These are phyloP conservation scores for Spermophilus dauricus DNA, from an alignment of 2,113 vertebrate genomes.

Conservation along the genomic window DNA sequence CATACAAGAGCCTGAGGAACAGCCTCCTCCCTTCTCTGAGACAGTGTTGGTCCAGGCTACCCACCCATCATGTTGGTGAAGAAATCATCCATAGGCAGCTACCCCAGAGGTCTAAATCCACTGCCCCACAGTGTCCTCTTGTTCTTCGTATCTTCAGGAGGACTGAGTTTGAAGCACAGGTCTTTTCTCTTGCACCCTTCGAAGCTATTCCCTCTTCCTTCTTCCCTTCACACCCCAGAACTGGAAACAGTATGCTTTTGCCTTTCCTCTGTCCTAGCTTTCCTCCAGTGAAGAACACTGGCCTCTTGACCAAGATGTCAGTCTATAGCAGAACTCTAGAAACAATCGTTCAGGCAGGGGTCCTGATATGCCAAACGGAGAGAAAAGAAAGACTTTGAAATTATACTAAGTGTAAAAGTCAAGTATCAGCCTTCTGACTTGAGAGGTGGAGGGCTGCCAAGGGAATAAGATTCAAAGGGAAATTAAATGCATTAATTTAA, in stretches of 20 bases:
- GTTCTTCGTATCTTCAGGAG: background rate
- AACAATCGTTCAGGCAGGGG: background rate
- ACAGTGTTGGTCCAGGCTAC: background rate
- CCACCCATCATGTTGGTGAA: background rate
- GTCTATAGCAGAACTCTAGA: background rate
- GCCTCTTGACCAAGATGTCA: background rate
- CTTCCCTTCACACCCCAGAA: background rate
- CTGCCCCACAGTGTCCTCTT: background rate
- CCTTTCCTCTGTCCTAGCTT: background rate
- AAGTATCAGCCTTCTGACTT: background rate
- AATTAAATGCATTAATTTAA: background rate
- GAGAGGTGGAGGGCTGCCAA: background rate
- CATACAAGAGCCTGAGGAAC: background rate
- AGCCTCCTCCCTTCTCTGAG: background rate
- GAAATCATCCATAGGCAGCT: background rate
- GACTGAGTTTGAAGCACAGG: background rate
- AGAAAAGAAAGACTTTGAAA: background rate
- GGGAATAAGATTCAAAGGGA: background rate
- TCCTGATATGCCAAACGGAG: background rate
- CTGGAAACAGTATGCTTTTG: background rate
- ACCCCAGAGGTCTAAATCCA: background rate
- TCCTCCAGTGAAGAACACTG: background rate
- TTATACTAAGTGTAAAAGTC: background rate
- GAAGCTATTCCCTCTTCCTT: background rate
- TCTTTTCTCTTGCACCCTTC: background rate